Base-by-base conservation (phyloP, 1,140 invertebrate species). In the Carposina sasakii region DNA sequence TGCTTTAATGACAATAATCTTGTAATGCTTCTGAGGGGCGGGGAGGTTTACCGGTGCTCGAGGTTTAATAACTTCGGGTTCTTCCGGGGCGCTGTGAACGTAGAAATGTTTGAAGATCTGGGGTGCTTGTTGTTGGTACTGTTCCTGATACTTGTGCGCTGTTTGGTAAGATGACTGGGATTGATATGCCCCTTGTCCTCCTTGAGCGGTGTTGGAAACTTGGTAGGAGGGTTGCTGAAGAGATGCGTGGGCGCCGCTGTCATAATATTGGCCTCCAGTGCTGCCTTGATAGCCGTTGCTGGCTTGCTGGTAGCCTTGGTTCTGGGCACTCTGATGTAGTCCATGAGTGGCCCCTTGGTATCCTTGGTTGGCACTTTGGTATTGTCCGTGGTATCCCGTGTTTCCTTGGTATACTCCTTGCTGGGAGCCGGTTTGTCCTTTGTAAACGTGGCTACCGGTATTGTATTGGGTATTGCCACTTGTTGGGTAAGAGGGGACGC, bases 1-100 rank as follows among this genome's bases (percentile, higher is more conserved):
- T 5, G 91, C 90, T 71, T 93, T 93, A 58, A 93, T 92, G 85
- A 93, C 93, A 46, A 93, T 91, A 36, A 92, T 91, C 63, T 92
- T 92, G 85, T 93, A 93, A 66, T 93, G 91, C 57, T 93, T 93
- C 60, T 83, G 76, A 22, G 83, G 67, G 10, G 81, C 66, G 4
- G 81, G 82, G 8, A 82, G 46, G 3, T 75, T 63, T 9, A 77
- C 60, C 4, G 70, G 71, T 28, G 64, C 56, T 10, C 71, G 67
- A 20, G 63, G 67, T 52, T 58, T 71, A 1, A 54, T 28, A 31
- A 23, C 15, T 56, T 81, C 76, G 3, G 63, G 60, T 42, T 85
- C 83, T 62, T 85, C 76, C 12, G 83, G 83, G 17, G 81, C 83
- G 3, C 68, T 65, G 41, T 81, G 71, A 1, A 83, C 70, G 48